These are phyloP conservation scores for Diacarnus erythraeanus DNA, from an alignment of 37 sponge, comb jelly and placozoan species.

Conservation along the genomic window DNA sequence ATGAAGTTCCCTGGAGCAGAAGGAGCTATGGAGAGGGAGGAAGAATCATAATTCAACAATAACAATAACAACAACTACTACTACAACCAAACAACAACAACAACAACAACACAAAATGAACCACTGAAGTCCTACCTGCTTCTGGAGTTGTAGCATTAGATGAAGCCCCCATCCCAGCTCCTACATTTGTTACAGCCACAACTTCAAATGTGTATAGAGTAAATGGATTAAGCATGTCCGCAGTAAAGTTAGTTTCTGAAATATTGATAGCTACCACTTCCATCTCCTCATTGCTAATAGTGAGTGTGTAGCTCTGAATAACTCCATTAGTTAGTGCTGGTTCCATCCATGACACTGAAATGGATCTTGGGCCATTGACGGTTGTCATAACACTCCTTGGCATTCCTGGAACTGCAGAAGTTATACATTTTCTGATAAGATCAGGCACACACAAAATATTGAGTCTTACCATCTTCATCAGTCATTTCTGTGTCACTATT, in stretches of 20 bases:
- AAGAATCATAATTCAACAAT: neutral
- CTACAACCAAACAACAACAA: neutral
- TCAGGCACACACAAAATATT: neutral
- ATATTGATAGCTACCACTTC: too few species aligned
- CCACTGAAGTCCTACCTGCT: neutral
- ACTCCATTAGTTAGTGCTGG: constrained; percentile 40
- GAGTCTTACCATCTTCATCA: too few species aligned
- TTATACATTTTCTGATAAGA: neutral
- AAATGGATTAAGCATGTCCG: neutral
- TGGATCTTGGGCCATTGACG: neutral
- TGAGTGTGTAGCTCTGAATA: constrained; percentile 14
- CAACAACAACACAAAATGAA: neutral
- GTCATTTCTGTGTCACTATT: too few species aligned
- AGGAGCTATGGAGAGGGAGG: neutral
- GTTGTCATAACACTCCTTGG: neutral
- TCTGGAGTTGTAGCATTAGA: neutral
- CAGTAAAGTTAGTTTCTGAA: neutral
- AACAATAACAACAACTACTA: neutral
- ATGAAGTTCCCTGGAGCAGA: constrained; percentile 15
- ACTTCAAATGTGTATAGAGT: constrained; percentile 6
- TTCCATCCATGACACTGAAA: constrained; percentile 14
- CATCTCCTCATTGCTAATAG: neutral
- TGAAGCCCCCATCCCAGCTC: neutral
- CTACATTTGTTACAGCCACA: neutral
- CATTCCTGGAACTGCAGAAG: constrained; percentile 6